phyloP scores from a whole-genome alignment of 2,888 invertebrate species.

The Campaea margaritaria region DNA sequence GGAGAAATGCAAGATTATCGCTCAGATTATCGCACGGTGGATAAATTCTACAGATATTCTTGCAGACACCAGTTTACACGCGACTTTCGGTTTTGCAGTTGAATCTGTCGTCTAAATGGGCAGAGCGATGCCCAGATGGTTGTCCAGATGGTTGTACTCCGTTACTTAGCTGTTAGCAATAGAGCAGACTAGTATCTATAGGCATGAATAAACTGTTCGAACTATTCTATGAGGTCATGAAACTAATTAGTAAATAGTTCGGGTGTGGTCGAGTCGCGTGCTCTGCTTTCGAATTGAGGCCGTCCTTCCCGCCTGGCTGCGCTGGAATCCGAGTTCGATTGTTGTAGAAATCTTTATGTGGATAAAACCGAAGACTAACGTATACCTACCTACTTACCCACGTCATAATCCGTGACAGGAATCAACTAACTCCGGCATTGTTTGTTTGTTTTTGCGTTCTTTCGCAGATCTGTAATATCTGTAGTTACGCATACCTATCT shows the following conservation, averaged over 20 bases:
- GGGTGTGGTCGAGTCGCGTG: constrained; percentile 9
- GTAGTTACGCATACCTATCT: background rate
- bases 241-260: constrained; percentile 8
- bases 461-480: background rate
- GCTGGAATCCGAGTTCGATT: background rate
- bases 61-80: background rate
- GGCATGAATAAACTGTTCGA: background rate
- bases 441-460: constrained; percentile 3
- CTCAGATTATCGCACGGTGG: constrained; percentile 13
- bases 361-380: too few relatives aligned
- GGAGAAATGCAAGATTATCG: constrained; percentile 54
- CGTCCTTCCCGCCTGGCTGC: background rate
- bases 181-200: constrained; percentile 1
- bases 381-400: too few relatives aligned
- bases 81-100: background rate
- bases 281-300: constrained; percentile 1
- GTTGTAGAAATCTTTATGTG: background rate
- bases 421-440: constrained; percentile 8
- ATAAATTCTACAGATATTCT: constrained; percentile 15
- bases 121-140: background rate
- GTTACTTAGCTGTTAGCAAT: too few relatives aligned
- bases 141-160: background rate
- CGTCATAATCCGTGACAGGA: constrained; percentile 20
- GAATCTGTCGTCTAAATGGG: background rate
- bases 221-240: constrained; percentile 10